Evolutionary conservation across 1,140 invertebrate species (phyloP).

Genomic region (Gerris buenoi): DNA sequence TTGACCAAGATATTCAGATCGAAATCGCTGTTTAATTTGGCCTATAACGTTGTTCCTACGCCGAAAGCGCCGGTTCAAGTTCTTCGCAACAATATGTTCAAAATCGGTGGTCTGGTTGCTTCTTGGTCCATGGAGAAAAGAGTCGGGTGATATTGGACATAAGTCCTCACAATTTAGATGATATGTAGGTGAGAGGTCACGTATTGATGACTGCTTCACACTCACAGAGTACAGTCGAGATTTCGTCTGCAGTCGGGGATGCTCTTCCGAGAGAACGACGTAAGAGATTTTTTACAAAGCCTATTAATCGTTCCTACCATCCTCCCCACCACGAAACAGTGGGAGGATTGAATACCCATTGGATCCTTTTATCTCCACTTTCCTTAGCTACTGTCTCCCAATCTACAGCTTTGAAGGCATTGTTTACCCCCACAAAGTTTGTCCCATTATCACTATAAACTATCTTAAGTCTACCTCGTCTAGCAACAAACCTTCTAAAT

Average conservation of each 20-base stretch:
- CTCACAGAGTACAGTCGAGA: slow-evolving; percentile 11
- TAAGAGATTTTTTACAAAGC: slow-evolving; percentile 15
- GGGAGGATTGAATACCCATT: slow-evolving; percentile 31
- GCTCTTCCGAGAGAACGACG: slow-evolving; percentile 10
- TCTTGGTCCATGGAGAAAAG: too few species aligned
- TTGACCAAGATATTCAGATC: too few species aligned
- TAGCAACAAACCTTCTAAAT: too few species aligned
- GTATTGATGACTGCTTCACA: slow-evolving; percentile 23
- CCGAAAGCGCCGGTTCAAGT: too few species aligned
- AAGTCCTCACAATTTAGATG: too few species aligned
- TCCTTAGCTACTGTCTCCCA: slow-evolving; percentile 21
- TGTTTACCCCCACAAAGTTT: slow-evolving; percentile 26
- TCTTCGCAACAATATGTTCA: too few species aligned
- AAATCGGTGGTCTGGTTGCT: too few species aligned
- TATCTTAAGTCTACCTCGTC: slow-evolving; percentile 21
- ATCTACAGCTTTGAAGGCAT: slow-evolving; percentile 23
- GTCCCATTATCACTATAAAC: slow-evolving; percentile 32
- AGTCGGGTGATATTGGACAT: too few species aligned
- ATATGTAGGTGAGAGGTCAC: slow-evolving; percentile 27
- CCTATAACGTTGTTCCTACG: too few species aligned
- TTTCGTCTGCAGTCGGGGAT: slow-evolving; percentile 10
- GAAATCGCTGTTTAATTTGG: too few species aligned
- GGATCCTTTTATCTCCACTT: slow-evolving; percentile 20
- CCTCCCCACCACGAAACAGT: slow-evolving; percentile 29
- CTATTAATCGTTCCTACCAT: slow-evolving; percentile 29